phyloP scores from a whole-genome alignment of 1,140 invertebrate species.

The Ectropis grisescens region DNA sequence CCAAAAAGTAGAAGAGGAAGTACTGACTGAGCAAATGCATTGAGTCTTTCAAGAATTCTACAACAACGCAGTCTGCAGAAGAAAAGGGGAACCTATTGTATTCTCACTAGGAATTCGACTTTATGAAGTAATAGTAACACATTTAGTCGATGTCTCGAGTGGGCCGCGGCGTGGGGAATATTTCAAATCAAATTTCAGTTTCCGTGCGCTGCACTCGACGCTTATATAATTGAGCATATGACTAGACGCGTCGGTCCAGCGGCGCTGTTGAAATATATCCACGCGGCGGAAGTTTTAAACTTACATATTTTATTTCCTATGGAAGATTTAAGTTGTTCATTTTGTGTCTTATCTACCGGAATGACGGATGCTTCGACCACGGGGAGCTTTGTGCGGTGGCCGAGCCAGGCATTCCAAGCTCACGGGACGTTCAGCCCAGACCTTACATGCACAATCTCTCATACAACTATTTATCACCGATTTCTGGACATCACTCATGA shows the following conservation, averaged over 20 bases:
- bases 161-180: constrained; percentile 28
- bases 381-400: constrained; percentile 37
- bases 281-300: constrained; percentile 34
- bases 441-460: not conserved
- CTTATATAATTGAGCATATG: constrained; percentile 53
- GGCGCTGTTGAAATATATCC: constrained; percentile 32
- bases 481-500: constrained; percentile 27
- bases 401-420: too few relatives aligned
- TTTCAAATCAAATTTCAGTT: constrained; percentile 25
- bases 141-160: constrained; percentile 66
- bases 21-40: constrained; percentile 57
- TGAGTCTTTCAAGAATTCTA: constrained; percentile 37
- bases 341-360: constrained; percentile 60
- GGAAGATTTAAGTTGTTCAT: constrained; percentile 63
- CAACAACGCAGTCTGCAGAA: constrained; percentile 33
- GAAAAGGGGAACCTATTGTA: too few relatives aligned
- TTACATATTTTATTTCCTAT: constrained; percentile 66
- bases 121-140: too few relatives aligned
- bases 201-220: constrained; percentile 19
- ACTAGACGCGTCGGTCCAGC: constrained; percentile 27
- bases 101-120: too few relatives aligned
- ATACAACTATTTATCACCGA: constrained; percentile 22
- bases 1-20: constrained; percentile 52
- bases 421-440: too few relatives aligned
- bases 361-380: constrained; percentile 46